Conservation (phyloP, 2,888 invertebrate species). For the Ariolimax columbianus region DNA sequence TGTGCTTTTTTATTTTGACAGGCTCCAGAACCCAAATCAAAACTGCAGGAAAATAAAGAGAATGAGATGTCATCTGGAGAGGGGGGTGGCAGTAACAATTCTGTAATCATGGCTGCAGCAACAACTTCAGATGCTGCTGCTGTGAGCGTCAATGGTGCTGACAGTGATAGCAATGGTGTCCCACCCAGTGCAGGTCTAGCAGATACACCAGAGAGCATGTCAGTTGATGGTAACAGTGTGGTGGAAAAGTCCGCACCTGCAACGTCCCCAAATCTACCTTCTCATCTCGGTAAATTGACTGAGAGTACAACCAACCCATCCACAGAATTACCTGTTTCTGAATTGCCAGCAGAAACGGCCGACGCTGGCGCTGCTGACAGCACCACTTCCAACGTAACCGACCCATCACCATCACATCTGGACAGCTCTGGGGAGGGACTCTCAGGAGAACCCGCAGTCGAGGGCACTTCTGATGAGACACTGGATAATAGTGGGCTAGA, state of each 20-base stretch:
- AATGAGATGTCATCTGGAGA: conserved; percentile 35
- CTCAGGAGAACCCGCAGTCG: background rate
- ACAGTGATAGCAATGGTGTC: background rate
- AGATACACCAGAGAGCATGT: background rate
- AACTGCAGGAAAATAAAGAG: conserved; percentile 48
- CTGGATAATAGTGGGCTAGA: background rate
- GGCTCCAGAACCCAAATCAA: conserved; percentile 21
- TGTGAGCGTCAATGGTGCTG: background rate
- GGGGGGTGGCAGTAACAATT: background rate
- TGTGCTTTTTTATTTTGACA: background rate
- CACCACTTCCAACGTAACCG: background rate
- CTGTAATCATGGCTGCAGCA: background rate
- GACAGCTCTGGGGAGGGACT: background rate
- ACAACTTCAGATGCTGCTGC: background rate
- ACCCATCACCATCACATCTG: background rate
- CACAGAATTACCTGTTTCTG: background rate
- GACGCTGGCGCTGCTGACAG: background rate
- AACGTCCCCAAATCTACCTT: background rate
- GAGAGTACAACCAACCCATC: background rate
- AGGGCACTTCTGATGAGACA: background rate
- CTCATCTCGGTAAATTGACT: background rate
- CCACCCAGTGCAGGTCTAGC: background rate
- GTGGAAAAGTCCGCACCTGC: background rate
- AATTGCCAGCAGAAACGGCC: background rate
- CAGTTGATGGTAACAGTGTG: background rate